Evolutionary conservation across 2,113 vertebrate genomes (phyloP).

Genomic region (Riparia riparia): DNA sequence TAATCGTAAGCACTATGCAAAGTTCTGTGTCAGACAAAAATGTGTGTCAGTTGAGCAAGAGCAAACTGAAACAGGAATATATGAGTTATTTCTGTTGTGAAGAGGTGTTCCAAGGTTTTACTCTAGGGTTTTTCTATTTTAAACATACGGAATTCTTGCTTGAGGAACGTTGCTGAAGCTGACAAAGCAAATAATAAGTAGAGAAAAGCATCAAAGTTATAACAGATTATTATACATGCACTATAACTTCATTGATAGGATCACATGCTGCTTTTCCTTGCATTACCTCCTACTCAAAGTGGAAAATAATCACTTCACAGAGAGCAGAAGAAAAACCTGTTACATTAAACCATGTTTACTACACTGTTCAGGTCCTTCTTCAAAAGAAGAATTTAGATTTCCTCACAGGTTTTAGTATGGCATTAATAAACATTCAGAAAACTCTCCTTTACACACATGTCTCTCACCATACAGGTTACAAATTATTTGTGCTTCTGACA

Average conservation of each 20-base stretch:
- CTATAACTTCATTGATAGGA: neutral
- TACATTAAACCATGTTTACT: neutral
- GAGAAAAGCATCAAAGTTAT: neutral
- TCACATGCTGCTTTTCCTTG: neutral
- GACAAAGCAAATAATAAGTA: neutral
- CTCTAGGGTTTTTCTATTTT: neutral
- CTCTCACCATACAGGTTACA: neutral
- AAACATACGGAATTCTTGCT: neutral
- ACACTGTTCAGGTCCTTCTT: neutral
- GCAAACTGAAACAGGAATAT: neutral
- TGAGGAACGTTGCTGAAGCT: neutral
- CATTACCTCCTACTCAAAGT: neutral
- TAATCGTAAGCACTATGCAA: neutral
- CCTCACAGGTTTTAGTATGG: neutral
- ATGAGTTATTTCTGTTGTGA: neutral
- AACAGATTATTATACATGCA: neutral
- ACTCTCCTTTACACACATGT: neutral
- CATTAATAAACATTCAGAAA: neutral
- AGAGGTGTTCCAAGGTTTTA: neutral
- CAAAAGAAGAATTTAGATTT: neutral
- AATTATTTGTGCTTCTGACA: fast-evolving
- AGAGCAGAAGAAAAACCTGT: neutral
- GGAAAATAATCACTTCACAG: neutral
- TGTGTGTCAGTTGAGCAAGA: neutral
- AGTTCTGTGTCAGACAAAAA: neutral